Evolutionary conservation across 2,113 vertebrate genomes (phyloP).

Genomic region (Solea solea): DNA sequence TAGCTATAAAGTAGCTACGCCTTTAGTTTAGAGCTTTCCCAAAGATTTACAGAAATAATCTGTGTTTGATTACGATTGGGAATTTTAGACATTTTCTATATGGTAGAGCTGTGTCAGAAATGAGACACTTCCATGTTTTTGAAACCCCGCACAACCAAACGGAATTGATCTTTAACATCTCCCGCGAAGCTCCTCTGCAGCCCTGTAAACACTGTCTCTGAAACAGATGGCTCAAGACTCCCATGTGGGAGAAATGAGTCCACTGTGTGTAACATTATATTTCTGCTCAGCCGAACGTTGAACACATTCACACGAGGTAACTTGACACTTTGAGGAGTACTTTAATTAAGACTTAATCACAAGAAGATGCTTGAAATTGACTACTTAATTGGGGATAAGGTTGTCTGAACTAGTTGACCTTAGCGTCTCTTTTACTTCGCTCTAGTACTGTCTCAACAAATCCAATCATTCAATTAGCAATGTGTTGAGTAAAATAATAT

Average conservation of each 20-base stretch:
- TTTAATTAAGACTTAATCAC: conserved; percentile 59
- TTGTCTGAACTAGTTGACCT: conserved; percentile 44
- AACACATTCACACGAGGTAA: conserved; percentile 48
- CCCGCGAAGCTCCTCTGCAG: conserved; percentile 17
- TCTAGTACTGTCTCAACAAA: conserved; percentile 18
- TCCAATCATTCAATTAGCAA: conserved; percentile 17
- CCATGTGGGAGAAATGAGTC: conserved; percentile 49
- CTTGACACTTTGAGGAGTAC: conserved; percentile 37
- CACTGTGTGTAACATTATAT: conserved; percentile 32
- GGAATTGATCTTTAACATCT: conserved; percentile 29
- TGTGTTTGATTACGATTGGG: neutral
- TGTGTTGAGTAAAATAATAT: conserved; percentile 11
- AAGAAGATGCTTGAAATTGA: conserved; percentile 31
- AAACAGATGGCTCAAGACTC: conserved; percentile 61
- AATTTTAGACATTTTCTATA: neutral
- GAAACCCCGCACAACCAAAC: conserved; percentile 16
- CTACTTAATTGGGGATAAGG: conserved; percentile 46
- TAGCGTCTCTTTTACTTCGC: conserved; percentile 11
- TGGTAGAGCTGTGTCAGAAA: conserved; percentile 4
- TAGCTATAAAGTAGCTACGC: neutral
- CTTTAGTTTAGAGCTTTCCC: neutral
- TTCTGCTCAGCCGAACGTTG: conserved; percentile 52
- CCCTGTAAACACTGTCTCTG: conserved; percentile 44
- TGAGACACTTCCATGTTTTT: conserved; percentile 35
- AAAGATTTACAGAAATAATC: neutral